Evolutionary conservation across 2,797 vertebrate genomes (phyloP).

Genomic region (Channallabes apus): DNA sequence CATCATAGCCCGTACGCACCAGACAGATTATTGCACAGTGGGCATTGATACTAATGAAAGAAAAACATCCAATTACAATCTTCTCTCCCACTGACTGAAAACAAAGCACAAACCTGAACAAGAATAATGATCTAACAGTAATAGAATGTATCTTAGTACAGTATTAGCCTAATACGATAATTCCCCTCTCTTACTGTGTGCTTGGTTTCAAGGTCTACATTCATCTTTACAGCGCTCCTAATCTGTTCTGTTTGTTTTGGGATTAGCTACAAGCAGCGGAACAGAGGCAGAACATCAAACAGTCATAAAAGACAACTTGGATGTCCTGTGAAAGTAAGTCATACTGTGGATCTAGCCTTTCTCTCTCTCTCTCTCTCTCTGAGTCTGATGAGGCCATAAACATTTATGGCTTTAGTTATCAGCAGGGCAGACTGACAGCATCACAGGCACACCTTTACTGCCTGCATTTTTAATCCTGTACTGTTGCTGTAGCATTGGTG

Average conservation of each 20-base stretch:
- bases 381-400: conserved; percentile 18
- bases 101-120: background rate
- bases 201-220: background rate
- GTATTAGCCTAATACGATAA: background rate
- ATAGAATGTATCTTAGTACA: background rate
- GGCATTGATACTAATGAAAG: background rate
- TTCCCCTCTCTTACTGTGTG: background rate
- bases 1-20: no score
- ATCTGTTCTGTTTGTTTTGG: conserved; percentile 28
- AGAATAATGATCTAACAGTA: background rate
- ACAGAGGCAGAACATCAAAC: conserved; percentile 37
- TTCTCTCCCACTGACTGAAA: background rate
- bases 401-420: conserved; percentile 5
- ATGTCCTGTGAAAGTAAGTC: conserved; percentile 1
- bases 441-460: background rate
- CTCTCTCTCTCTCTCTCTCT: background rate
- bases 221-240: conserved; percentile 1
- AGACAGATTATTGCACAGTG: no score
- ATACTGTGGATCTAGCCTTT: background rate
- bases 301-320: conserved; percentile 34
- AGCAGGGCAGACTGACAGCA: background rate
- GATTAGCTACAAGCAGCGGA: conserved; percentile 19
- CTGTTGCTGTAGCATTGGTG: background rate
- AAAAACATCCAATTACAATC: background rate
- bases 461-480: background rate